A percentile compares a stretch with the other conserved stretches of the same genome.
Conservation (phyloP, 1,140 invertebrate species). For the Drosophila littoralis region DNA sequence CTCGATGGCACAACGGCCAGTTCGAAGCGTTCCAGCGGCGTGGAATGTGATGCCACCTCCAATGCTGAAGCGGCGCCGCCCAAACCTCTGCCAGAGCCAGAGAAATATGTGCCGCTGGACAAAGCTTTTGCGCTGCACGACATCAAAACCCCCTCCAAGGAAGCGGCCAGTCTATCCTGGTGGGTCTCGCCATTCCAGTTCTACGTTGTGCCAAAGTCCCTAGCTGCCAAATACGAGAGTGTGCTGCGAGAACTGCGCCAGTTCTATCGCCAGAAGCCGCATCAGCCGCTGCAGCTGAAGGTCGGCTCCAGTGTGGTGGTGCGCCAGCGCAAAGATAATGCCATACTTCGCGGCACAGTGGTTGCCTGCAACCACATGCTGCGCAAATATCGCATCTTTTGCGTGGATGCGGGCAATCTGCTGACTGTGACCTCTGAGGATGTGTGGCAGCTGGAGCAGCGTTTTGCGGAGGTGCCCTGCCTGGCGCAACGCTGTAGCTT, state of each 20-base stretch:
- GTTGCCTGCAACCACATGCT: constrained; percentile 85
- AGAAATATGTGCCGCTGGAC: constrained; percentile 82
- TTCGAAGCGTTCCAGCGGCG: constrained; percentile 60
- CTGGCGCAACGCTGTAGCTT: constrained; percentile 89
- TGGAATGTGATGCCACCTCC: constrained; percentile 48
- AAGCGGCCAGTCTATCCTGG: constrained; percentile 86
- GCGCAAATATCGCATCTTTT: constrained; percentile 87
- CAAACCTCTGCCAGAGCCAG: constrained; percentile 13
- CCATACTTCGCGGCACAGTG: constrained; percentile 88
- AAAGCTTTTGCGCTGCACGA: constrained; percentile 77
- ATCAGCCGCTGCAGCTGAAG: constrained; percentile 84
- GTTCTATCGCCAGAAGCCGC: constrained; percentile 86
- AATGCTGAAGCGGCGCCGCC: constrained; percentile 29
- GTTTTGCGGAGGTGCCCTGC: constrained; percentile 88
- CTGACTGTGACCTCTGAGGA: constrained; percentile 86
- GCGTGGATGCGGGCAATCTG: constrained; percentile 91
- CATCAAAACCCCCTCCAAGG: constrained; percentile 67
- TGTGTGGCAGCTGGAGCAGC: constrained; percentile 88
- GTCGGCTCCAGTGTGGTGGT: constrained; percentile 88
- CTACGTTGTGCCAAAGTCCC: constrained; percentile 87
- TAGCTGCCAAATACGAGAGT: constrained; percentile 86
- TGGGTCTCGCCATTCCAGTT: constrained; percentile 89
- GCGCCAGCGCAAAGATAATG: constrained; percentile 88
- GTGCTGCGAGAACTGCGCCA: constrained; percentile 90
- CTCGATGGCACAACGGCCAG: constrained; percentile 39